These are phyloP conservation scores for Ellobius talpinus DNA, from an alignment of 2,113 vertebrate genomes.

Conservation along the genomic window DNA sequence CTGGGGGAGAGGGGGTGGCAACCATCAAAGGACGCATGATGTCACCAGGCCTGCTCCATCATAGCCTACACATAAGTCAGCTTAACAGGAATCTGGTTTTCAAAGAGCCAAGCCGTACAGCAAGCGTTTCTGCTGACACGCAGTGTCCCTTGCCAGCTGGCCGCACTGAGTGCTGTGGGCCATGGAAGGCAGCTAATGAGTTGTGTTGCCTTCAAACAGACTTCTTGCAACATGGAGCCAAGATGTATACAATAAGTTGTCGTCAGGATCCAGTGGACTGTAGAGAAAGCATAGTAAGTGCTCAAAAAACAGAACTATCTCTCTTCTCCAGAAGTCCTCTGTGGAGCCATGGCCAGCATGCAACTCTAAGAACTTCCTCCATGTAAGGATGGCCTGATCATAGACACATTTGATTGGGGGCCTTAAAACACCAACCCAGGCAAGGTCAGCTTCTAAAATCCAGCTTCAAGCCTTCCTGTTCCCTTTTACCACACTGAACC, in stretches of 20 bases:
- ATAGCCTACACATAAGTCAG: background rate
- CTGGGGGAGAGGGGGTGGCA: background rate
- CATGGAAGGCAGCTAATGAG: fast-evolving
- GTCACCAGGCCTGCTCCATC: background rate
- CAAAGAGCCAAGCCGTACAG: too few relatives aligned
- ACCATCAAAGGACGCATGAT: background rate
- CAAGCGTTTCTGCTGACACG: background rate
- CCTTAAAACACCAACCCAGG: background rate
- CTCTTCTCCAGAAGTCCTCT: background rate
- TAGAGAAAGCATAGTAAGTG: background rate
- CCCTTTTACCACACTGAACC: background rate
- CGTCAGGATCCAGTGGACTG: background rate
- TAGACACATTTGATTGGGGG: fast-evolving
- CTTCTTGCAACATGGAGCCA: background rate
- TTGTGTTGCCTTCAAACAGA: background rate
- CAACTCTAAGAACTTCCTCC: fast-evolving
- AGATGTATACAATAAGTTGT: background rate
- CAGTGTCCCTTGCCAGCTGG: background rate
- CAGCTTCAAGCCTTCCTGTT: background rate
- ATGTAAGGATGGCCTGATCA: background rate
- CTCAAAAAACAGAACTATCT: background rate
- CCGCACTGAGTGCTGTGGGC: fast-evolving
- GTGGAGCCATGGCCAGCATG: background rate
- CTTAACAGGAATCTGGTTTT: background rate
- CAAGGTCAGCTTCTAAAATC: background rate